Percentiles rank a stretch among this genome's conserved stretches.
These are phyloP conservation scores for Trialeurodes vaporariorum DNA, from an alignment of 1,140 invertebrate genomes.

Conservation along the genomic window DNA sequence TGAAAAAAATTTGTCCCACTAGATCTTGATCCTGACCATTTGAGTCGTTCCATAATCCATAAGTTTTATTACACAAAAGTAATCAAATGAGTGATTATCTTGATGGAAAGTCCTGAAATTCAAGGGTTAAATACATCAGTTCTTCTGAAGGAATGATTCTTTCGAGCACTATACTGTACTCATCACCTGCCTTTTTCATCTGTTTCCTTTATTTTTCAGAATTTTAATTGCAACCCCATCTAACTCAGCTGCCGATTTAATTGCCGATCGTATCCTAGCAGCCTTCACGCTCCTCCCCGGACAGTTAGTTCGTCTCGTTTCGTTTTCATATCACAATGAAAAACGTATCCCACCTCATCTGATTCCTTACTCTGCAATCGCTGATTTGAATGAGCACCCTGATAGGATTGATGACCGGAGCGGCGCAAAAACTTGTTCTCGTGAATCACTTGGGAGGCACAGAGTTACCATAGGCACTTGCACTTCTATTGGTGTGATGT, in stretches of 20 bases:
- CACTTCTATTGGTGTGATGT: conserved; percentile 51
- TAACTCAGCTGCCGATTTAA: conserved; percentile 75
- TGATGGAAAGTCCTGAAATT: too few relatives aligned
- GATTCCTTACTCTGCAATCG: conserved; percentile 52
- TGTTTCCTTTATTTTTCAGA: too few relatives aligned
- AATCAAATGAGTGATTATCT: too few relatives aligned
- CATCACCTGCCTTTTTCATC: too few relatives aligned
- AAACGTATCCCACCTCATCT: conserved; percentile 47
- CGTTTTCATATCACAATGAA: conserved; percentile 44
- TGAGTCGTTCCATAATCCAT: too few relatives aligned
- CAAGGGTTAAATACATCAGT: conserved; percentile 6
- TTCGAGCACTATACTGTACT: too few relatives aligned
- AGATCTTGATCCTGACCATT: too few relatives aligned
- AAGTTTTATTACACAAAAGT: too few relatives aligned
- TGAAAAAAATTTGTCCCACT: too few relatives aligned
- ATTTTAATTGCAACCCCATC: conserved; percentile 76
- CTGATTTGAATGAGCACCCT: conserved; percentile 1
- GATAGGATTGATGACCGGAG: not conserved
- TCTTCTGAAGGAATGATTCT: too few relatives aligned
- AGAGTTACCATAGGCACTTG: conserved; percentile 77
- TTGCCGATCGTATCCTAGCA: conserved; percentile 51
- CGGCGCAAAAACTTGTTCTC: conserved; percentile 9
- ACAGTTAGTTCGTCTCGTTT: conserved; percentile 57
- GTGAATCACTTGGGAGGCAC: conserved; percentile 47
- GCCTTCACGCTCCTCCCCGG: conserved; percentile 42